Percentiles rank a stretch among this genome's conserved stretches.
These are phyloP conservation scores for Diarsia rubi DNA, from an alignment of 2,888 invertebrate species.

Conservation along the genomic window DNA sequence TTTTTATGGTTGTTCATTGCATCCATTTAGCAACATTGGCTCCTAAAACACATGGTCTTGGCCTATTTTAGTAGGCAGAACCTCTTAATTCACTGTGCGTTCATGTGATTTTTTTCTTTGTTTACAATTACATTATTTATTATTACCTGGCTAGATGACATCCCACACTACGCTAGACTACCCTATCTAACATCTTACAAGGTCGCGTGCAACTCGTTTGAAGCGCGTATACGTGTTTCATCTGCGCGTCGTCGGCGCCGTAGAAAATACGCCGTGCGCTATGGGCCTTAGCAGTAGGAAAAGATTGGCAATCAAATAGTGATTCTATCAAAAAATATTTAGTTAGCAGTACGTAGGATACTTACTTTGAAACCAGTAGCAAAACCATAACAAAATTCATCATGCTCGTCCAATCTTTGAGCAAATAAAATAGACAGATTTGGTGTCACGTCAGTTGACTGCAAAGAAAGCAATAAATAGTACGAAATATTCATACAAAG, in stretches of 20 bases:
- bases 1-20: neutral
- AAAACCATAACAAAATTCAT: slow-evolving; percentile 12
- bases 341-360: neutral
- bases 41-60: neutral
- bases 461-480: neutral
- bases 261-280: no score
- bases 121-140: neutral
- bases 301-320: neutral
- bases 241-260: no score
- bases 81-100: neutral
- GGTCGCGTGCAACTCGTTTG: no score
- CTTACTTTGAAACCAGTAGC: slow-evolving; percentile 24
- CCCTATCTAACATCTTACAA: no score
- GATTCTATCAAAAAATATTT: neutral
- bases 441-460: slow-evolving; percentile 8
- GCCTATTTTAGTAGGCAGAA: neutral
- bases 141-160: neutral
- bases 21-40: neutral
- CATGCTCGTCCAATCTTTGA: slow-evolving; percentile 10
- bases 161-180: no score
- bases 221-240: no score
- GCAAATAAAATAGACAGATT: slow-evolving; percentile 6
- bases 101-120: neutral
- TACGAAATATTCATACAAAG: neutral
- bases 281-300: neutral